Conservation (phyloP, 2,888 invertebrate genomes). For the Drosophila sordidula region DNA sequence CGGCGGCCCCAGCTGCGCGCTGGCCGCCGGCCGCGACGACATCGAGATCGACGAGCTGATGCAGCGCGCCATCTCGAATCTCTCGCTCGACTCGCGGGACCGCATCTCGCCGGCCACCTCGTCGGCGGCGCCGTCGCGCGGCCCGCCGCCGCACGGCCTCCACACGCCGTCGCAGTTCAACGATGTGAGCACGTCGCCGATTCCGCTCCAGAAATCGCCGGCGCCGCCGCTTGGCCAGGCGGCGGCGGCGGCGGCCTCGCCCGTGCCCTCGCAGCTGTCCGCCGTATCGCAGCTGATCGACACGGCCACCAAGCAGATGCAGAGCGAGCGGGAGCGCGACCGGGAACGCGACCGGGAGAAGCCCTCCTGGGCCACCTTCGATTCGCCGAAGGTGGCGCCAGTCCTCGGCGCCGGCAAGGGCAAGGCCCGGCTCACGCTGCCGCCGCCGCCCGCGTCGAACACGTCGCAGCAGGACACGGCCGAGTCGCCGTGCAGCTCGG, state of each 20-base stretch:
- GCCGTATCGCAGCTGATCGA: conserved; percentile 85
- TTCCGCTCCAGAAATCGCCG: conserved; percentile 83
- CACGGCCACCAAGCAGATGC: conserved; percentile 81
- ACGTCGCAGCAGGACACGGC: conserved; percentile 84
- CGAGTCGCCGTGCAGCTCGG: conserved; percentile 92
- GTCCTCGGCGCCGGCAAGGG: conserved; percentile 27
- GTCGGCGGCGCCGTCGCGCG: conserved; percentile 58
- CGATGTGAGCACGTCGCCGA: conserved; percentile 85
- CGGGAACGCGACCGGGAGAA: conserved; percentile 61
- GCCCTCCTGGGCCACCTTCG: conserved; percentile 88
- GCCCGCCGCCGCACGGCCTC: conserved; percentile 37
- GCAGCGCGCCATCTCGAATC: conserved; percentile 85
- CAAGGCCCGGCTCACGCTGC: conserved; percentile 64
- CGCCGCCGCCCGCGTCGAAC: conserved; percentile 82
- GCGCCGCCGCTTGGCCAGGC: conserved; percentile 47
- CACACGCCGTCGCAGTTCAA: conserved; percentile 82
- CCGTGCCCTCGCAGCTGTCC: conserved; percentile 85
- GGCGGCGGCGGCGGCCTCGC: conserved; percentile 75
- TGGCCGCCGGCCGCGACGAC: conserved; percentile 82
- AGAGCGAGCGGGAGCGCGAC: conserved; percentile 80
- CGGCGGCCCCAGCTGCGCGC: conserved; percentile 27
- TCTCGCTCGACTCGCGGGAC: conserved; percentile 84
- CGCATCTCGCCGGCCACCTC: conserved; percentile 83
- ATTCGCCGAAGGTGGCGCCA: conserved; percentile 83
- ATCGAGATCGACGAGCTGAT: conserved; percentile 85